Conservation (phyloP, 2,797 vertebrate species). For the Graptemys geographica region DNA sequence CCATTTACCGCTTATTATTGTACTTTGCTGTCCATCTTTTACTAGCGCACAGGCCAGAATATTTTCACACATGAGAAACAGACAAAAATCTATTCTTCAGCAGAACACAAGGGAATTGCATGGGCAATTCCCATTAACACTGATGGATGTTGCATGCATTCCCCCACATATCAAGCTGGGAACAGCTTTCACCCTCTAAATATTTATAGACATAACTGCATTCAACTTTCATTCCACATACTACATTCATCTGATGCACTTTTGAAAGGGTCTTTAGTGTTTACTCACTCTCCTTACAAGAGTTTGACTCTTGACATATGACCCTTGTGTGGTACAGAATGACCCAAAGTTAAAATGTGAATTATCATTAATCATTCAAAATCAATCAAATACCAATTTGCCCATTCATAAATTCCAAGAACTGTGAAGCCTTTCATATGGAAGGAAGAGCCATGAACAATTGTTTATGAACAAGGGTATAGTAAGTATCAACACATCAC, state of each 20-base stretch:
- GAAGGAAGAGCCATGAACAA: not conserved
- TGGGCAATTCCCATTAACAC: not conserved
- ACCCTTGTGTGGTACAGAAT: constrained; percentile 53
- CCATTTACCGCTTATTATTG: constrained; percentile 60
- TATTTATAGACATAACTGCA: not conserved
- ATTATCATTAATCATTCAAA: constrained; percentile 63
- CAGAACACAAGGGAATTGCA: not conserved
- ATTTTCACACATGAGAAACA: constrained; percentile 64
- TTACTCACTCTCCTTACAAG: constrained; percentile 31
- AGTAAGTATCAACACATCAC: not conserved
- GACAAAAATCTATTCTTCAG: constrained; percentile 36
- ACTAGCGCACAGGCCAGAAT: not conserved
- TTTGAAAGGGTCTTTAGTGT: not conserved
- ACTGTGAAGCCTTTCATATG: not conserved
- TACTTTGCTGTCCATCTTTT: constrained; percentile 41
- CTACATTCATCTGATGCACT: not conserved
- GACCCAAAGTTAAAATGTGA: constrained; percentile 60
- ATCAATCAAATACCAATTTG: constrained; percentile 14
- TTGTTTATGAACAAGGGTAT: not conserved
- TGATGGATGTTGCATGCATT: constrained; percentile 43
- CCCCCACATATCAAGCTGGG: not conserved
- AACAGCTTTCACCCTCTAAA: not conserved
- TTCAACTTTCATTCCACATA: not conserved
- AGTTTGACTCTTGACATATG: constrained; percentile 49
- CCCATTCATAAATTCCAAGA: constrained; percentile 54